Evolutionary conservation across 2,113 vertebrate species (phyloP), one percentile per base, ranked within the genome.

Genomic region (Psittacula cyanocephala): DNA sequence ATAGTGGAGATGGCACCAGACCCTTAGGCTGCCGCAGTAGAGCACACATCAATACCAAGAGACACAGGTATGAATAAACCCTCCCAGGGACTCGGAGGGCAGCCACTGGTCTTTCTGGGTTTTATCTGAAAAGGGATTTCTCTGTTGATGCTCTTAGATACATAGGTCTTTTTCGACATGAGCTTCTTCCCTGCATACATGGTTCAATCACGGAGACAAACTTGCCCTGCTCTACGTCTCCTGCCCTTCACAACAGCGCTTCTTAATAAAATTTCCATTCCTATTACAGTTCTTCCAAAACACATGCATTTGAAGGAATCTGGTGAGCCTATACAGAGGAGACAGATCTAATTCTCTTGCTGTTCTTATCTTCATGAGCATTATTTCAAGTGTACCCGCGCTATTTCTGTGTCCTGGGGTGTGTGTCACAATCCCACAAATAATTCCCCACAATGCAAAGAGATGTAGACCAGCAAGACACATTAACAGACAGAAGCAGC

Each of bases 101-200:
- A 91, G 63, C 13, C 53, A 53, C 35, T 65, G 60, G 86, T 75
- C 86, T 86, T 91, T 53, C 72, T 7, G 23, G 59, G n/a, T 12
- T 78, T 60, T 23, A 81, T 60, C 33, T 89, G 16, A 84, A 70
- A 78, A 64, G 28, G 31, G 22, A 55, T 35, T 55, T 75, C 22
- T 86, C 84, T 63, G 29, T 31, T 79, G 23, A 33, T 47, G 29
- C 7, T 89, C 49, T 69, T 91, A 88, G 62, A 69, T 29, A 94
- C 71, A 80, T 3, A 35, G 22, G 14, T 25, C 44, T 79, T 70
- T 86, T 59, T 50, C 47, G 91, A 39, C 15, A 23, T 5, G 8
- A 86, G 33, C 19, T 60, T 70, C 44, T 59, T 67, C 16, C 31
- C 87, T 69, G 55, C 52, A 9, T 0, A 47, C 0, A 0, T 33